These are phyloP conservation scores for Stegastes partitus DNA, from an alignment of 2,113 vertebrate species.

Conservation along the genomic window DNA sequence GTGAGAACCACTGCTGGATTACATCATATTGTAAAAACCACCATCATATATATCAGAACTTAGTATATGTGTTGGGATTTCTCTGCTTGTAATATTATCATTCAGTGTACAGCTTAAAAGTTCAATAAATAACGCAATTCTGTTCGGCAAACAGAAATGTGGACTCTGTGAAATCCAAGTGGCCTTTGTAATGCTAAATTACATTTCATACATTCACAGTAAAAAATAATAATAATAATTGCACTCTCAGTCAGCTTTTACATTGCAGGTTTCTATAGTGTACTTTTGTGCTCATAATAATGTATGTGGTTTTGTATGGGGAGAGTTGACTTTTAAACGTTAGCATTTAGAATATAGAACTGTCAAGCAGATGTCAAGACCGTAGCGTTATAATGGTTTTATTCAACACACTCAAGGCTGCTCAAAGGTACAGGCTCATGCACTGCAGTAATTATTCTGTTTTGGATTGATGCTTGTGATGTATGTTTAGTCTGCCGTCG, in stretches of 20 bases:
- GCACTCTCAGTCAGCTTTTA: background rate
- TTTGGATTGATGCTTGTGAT: constrained; percentile 30
- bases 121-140: background rate
- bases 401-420: background rate
- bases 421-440: background rate
- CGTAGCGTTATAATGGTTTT: background rate
- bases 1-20: background rate
- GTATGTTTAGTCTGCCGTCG: constrained; percentile 34
- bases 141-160: constrained; percentile 13
- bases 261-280: background rate
- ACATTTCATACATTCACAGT: background rate
- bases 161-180: constrained; percentile 28
- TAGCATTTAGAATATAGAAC: background rate
- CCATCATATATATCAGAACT: background rate
- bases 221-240: constrained; percentile 3
- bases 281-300: background rate
- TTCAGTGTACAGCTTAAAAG: constrained; percentile 10
- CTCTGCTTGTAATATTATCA: background rate
- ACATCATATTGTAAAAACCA: background rate
- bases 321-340: background rate
- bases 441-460: constrained; percentile 11
- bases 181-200: constrained; percentile 25
- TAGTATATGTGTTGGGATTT: background rate
- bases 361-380: background rate
- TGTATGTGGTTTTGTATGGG: background rate